Percentiles rank a stretch among this genome's conserved stretches.
phyloP scores from a whole-genome alignment of 1,140 invertebrate species.

The Zaprionus ornatus region DNA sequence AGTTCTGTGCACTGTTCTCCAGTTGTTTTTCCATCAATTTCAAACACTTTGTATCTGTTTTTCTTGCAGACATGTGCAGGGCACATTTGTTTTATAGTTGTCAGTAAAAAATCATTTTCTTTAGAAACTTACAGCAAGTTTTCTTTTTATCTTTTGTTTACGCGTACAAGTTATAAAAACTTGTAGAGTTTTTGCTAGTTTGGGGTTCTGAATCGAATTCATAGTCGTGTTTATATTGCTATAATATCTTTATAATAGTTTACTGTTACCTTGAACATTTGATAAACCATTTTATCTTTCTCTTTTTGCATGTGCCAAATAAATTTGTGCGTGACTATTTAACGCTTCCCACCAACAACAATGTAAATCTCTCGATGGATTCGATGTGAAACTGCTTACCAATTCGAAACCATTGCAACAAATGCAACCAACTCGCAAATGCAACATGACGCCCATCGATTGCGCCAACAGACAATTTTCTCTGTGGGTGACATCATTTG shows the following conservation, averaged over 20 bases:
- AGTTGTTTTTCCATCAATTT: background rate
- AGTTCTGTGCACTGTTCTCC: background rate
- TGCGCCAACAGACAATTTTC: slow-evolving; percentile 83
- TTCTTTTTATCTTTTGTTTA: slow-evolving; percentile 6
- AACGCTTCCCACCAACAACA: background rate
- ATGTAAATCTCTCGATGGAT: slow-evolving; percentile 17
- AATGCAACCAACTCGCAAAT: slow-evolving; percentile 3
- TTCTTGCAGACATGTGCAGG: background rate
- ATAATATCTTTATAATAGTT: slow-evolving; percentile 23
- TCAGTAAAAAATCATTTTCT: background rate
- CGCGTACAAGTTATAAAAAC: background rate
- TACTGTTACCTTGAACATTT: too few species aligned
- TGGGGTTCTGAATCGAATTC: background rate
- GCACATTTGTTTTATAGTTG: background rate
- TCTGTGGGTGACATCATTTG: slow-evolving; percentile 86
- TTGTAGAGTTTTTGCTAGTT: background rate
- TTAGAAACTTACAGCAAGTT: background rate
- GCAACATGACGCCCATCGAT: background rate
- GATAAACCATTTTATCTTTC: background rate
- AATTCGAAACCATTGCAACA: slow-evolving; percentile 19
- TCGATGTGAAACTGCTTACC: slow-evolving; percentile 16
- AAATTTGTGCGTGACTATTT: slow-evolving; percentile 2
- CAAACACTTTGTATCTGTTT: background rate
- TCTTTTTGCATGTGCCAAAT: slow-evolving; percentile 18
- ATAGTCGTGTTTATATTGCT: background rate